Percentiles rank a stretch among this genome's conserved stretches.
Evolutionary conservation across 2,888 invertebrate species (phyloP).

Genomic region (Syritta pipiens): DNA sequence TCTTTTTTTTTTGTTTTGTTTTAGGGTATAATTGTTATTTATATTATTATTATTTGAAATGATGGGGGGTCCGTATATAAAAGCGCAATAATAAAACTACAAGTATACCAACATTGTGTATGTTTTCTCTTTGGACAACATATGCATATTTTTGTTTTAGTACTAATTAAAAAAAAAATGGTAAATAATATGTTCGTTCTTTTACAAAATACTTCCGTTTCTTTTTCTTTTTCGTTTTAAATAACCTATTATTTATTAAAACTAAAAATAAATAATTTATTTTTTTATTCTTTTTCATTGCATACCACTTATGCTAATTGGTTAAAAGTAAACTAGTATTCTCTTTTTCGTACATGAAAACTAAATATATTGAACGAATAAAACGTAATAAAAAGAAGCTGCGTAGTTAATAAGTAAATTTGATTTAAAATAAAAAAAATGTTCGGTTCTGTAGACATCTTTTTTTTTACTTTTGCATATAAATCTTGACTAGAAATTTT

Average conservation of each 20-base stretch:
- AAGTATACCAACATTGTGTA: constrained; percentile 35
- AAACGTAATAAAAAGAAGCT: constrained; percentile 47
- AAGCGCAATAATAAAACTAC: constrained; percentile 41
- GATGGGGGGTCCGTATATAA: constrained; percentile 32
- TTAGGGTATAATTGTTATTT: too few relatives aligned
- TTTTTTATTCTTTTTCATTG: too few relatives aligned
- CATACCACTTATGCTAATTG: constrained; percentile 68
- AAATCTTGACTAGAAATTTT: constrained; percentile 65
- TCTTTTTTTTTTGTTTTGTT: too few relatives aligned
- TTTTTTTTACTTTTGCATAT: constrained; percentile 30
- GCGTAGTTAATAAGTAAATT: constrained; percentile 47
- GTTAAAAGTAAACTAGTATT: constrained; percentile 42
- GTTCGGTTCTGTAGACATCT: constrained; percentile 29
- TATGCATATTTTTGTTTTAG: constrained; percentile 12
- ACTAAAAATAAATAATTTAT: constrained; percentile 53
- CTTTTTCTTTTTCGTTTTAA: constrained; percentile 2
- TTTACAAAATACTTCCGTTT: constrained; percentile 4
- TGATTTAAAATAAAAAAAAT: constrained; percentile 37
- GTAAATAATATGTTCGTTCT: too few relatives aligned
- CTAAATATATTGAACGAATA: constrained; percentile 23
- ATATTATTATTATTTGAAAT: too few relatives aligned
- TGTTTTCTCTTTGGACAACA: constrained; percentile 56
- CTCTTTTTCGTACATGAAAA: constrained; percentile 20
- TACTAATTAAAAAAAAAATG: constrained; percentile 23
- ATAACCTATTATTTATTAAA: constrained; percentile 12